phyloP scores from a whole-genome alignment of 2,113 vertebrate species.

The Leptobrachium leishanense region DNA sequence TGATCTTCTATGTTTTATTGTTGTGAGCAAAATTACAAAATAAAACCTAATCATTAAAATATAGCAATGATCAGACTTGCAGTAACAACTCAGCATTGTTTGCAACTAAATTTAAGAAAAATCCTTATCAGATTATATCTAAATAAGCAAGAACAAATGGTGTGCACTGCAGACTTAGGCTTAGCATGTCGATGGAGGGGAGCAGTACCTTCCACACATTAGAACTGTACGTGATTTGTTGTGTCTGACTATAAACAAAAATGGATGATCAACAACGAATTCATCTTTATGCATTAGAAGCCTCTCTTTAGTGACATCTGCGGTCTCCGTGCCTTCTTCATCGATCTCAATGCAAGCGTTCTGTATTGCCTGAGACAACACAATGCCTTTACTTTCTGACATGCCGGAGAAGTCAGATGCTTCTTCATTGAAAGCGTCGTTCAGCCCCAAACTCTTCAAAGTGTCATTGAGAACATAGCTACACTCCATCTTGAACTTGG shows the following conservation, averaged over 20 bases:
- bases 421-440: conserved; percentile 61
- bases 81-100: no score
- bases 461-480: conserved; percentile 63
- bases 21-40: not conserved
- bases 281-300: conserved; percentile 77
- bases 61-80: not conserved
- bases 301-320: conserved; percentile 70
- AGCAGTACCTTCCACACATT: conserved; percentile 72
- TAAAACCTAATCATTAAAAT: not conserved
- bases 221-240: conserved; percentile 74
- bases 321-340: conserved; percentile 71
- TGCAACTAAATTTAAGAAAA: no score
- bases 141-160: not conserved
- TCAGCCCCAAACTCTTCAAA: conserved; percentile 71
- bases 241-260: conserved; percentile 73
- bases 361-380: conserved; percentile 69
- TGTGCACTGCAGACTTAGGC: not conserved
- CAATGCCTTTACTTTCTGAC: conserved; percentile 71
- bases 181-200: conserved; percentile 52
- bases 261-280: conserved; percentile 72
- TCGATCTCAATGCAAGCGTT: conserved; percentile 69
- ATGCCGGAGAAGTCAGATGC: conserved; percentile 74
- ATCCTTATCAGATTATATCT: not conserved
- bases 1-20: not conserved
- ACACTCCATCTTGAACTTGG: conserved; percentile 72